phyloP scores from a whole-genome alignment of 2,888 invertebrate genomes.

The Cryptops parisi region DNA sequence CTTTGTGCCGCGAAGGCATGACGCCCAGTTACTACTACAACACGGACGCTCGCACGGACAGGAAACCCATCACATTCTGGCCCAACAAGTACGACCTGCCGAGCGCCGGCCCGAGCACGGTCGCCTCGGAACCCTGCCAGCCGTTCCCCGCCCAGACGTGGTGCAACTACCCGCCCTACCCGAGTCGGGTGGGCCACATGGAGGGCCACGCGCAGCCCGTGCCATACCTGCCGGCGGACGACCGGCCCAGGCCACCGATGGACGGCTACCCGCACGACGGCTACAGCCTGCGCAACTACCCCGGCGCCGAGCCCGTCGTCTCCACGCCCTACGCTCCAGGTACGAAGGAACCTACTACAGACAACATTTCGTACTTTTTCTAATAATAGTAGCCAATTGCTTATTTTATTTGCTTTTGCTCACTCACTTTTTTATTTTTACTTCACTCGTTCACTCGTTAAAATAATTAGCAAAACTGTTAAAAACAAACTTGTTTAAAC shows the following conservation, averaged over 20 bases:
- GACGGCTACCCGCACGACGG: slow-evolving; percentile 54
- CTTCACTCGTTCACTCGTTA: too few relatives aligned
- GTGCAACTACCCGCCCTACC: slow-evolving; percentile 54
- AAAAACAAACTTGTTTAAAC: too few relatives aligned
- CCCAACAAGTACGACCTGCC: slow-evolving; percentile 35
- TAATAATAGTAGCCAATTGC: too few relatives aligned
- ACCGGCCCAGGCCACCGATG: slow-evolving; percentile 33
- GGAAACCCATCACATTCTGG: slow-evolving; percentile 50
- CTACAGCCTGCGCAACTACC: slow-evolving; percentile 59
- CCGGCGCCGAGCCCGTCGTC: slow-evolving; percentile 43
- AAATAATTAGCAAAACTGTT: too few relatives aligned
- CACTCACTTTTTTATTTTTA: too few relatives aligned
- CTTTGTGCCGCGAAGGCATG: slow-evolving; percentile 33
- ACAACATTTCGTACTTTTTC: too few relatives aligned
- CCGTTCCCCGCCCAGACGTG: slow-evolving; percentile 52
- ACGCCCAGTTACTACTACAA: slow-evolving; percentile 60
- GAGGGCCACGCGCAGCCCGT: slow-evolving; percentile 22
- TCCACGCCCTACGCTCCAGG: slow-evolving; percentile 66
- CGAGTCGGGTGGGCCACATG: slow-evolving; percentile 26
- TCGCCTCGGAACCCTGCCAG: slow-evolving; percentile 42
- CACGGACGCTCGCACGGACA: slow-evolving; percentile 33
- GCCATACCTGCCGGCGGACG: slow-evolving; percentile 22
- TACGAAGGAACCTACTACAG: slow-evolving; percentile 34
- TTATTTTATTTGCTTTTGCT: too few relatives aligned
- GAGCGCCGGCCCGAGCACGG: slow-evolving; percentile 27